These are phyloP conservation scores for Entosphenus tridentatus DNA, from an alignment of 2,113 vertebrate species.

Conservation along the genomic window DNA sequence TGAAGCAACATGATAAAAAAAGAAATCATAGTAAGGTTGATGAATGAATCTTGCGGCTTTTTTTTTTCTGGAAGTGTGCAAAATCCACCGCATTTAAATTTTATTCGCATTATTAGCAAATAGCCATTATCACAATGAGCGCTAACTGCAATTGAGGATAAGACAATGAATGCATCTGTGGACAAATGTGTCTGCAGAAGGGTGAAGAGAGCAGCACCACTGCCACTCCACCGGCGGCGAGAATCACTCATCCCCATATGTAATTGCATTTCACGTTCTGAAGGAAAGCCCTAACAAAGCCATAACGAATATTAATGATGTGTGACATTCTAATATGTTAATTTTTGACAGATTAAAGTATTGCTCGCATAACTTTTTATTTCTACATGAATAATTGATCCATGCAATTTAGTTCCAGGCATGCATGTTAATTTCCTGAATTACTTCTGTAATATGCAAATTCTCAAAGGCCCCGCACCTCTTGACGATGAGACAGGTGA, in stretches of 20 bases:
- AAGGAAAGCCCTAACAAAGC: constrained; percentile 6
- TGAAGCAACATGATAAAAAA: no score
- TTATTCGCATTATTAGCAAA: no score
- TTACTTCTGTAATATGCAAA: constrained; percentile 6
- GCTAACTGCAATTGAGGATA: no score
- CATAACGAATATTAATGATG: constrained; percentile 6
- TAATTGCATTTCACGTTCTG: constrained; percentile 6
- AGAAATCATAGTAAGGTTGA: no score
- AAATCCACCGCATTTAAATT: no score
- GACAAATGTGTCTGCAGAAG: no score
- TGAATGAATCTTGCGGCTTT: no score
- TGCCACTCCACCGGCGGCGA: not conserved
- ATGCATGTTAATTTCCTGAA: constrained; percentile 4
- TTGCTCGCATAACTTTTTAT: constrained; percentile 6
- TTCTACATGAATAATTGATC: constrained; percentile 6
- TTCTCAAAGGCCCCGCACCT: not conserved
- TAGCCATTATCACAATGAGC: no score
- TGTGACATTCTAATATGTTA: constrained; percentile 6
- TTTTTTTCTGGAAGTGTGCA: no score
- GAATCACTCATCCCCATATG: constrained; percentile 3
- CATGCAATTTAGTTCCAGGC: constrained; percentile 6
- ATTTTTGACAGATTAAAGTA: constrained; percentile 7
- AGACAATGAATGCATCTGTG: no score
- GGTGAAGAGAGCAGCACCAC: no score
- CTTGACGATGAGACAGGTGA: constrained; percentile 1